Evolutionary conservation across 2,888 invertebrate species (phyloP).

Genomic region (Coremacera marginata): DNA sequence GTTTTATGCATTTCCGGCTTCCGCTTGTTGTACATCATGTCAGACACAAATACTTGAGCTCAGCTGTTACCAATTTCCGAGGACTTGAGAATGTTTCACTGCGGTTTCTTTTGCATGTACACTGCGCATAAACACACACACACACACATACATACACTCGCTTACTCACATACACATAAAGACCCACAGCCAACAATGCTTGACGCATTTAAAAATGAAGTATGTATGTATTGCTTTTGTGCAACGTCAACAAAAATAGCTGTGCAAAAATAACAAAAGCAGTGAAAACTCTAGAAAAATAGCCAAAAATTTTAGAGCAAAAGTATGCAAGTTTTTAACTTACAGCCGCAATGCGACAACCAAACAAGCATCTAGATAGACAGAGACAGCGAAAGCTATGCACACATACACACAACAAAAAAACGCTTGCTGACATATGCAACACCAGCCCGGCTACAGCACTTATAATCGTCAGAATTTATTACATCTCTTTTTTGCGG

Average conservation of each 20-base stretch:
- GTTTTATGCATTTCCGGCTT: slow-evolving; percentile 45
- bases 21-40: slow-evolving; percentile 52
- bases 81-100: slow-evolving; percentile 3
- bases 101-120: background rate
- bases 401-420: background rate
- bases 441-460: background rate
- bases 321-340: slow-evolving; percentile 41
- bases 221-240: background rate
- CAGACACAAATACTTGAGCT: slow-evolving; percentile 52
- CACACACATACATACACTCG: background rate
- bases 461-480: slow-evolving; percentile 13
- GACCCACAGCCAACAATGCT: background rate
- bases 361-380: background rate
- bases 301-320: slow-evolving; percentile 7
- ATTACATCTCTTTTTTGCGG: background rate
- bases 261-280: background rate
- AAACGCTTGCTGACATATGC: background rate
- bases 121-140: background rate
- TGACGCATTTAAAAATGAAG: background rate
- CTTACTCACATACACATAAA: background rate
- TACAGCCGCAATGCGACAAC: slow-evolving; percentile 54
- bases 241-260: slow-evolving; percentile 10
- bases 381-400: background rate
- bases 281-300: background rate
- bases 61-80: slow-evolving; percentile 50